These are phyloP conservation scores for Dendronephthya gigantea DNA, from an alignment of 64 coral and sea anemone genomes.

Conservation along the genomic window DNA sequence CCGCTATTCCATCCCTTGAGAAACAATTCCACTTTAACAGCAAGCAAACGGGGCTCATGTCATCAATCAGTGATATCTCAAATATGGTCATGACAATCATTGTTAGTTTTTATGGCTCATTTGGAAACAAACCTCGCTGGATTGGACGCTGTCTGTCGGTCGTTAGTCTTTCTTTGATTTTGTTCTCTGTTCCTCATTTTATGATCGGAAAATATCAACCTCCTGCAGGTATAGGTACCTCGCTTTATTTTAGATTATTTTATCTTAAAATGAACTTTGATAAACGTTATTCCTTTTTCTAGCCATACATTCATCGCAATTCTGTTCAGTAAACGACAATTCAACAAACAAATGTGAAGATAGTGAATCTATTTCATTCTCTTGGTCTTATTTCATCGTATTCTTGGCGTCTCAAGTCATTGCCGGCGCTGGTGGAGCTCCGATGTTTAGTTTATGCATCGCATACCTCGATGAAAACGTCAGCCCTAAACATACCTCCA, in stretches of 20 bases:
- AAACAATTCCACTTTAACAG: constrained; percentile 46
- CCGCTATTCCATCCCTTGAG: constrained; percentile 35
- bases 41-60: constrained; percentile 39
- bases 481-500: constrained; percentile 19
- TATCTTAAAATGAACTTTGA: too few relatives aligned
- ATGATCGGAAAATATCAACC: constrained; percentile 28
- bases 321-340: constrained; percentile 31
- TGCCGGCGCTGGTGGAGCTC: constrained; percentile 23
- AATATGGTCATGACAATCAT: constrained; percentile 25
- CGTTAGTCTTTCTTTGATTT: background rate
- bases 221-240: constrained; percentile 16
- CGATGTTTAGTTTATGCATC: constrained; percentile 25
- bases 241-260: too few relatives aligned
- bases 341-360: background rate
- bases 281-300: too few relatives aligned
- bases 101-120: constrained; percentile 44
- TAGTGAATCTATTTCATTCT: constrained; percentile 14
- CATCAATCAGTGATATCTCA: constrained; percentile 29
- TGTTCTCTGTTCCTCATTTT: constrained; percentile 41
- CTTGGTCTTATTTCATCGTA: constrained; percentile 28
- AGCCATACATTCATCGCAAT: background rate
- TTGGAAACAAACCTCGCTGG: constrained; percentile 41
- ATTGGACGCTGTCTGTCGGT: constrained; percentile 27
- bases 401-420: constrained; percentile 32
- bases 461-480: constrained; percentile 48